Evolutionary conservation across 2,797 vertebrate genomes (phyloP), one percentile per base, ranked within the genome.

Genomic region (Gymnothorax javanicus): DNA sequence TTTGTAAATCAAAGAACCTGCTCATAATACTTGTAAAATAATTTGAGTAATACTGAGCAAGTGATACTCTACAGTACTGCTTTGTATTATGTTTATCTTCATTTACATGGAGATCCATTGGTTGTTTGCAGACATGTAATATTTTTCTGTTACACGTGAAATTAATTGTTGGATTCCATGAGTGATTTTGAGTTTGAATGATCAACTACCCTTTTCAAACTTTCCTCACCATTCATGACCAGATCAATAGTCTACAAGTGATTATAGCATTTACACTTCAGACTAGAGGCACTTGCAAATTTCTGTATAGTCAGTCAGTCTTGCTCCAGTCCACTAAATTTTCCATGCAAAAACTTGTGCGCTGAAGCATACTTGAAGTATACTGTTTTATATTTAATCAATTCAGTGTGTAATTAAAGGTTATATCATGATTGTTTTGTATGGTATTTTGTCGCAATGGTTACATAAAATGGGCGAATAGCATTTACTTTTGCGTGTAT

Each of bases 1-100:
- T 84, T 43, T 87, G 83, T 56, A 73, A 15, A 62, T 87, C 50
- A 69, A 56, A 84, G 69, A 84, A 85, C 23, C 50, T 57, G 52
- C 50, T 56, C n/a, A 27, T n/a, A 56, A 52, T 52, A 33, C 8
- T 33, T 15, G 43, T 77, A 52, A 25, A 23, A 7, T 27, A 77
- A 52, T 77, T 50, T 77, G 43, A 15, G 43, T 33, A 15, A 77
- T 33, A 6, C 13, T 50, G 9, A 8, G 25, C 4, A 73, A 64
- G 23, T 64, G 23, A 73, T 1, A 33, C 33, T 73, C 27, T 52
- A 77, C 71, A 33, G 15, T 17, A 5, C 52, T 20, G 8, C 27
- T 77, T 12, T 50, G 27, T 2, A 77, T 75, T 75, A 27, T 69
- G 25, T n/a, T n/a, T 75, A 43, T 50, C 43, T 9, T 33, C 2